These are phyloP conservation scores for Coregonus clupeaformis DNA, from an alignment of 2,113 vertebrate genomes.

Conservation along the genomic window DNA sequence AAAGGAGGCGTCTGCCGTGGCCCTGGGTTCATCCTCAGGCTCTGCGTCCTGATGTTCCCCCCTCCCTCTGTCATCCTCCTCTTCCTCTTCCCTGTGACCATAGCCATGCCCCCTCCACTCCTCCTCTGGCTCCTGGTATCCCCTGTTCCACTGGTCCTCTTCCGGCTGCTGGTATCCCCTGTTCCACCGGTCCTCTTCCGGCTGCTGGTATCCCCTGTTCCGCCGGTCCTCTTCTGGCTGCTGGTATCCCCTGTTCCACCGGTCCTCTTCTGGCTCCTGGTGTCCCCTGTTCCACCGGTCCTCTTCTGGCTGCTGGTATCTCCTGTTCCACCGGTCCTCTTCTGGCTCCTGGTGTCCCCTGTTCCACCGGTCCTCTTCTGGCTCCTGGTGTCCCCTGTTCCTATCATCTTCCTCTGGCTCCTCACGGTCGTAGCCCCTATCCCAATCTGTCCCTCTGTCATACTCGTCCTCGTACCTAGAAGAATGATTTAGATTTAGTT, in stretches of 20 bases:
- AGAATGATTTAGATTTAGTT: background rate
- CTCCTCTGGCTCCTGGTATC: slow-evolving; percentile 1
- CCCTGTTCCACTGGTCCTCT: slow-evolving; percentile 20
- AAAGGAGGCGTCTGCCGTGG: slow-evolving; percentile 84
- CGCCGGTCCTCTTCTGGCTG: background rate
- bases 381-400: slow-evolving; percentile 1
- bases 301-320: slow-evolving; percentile 57
- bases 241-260: background rate
- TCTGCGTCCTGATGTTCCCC: slow-evolving; percentile 58
- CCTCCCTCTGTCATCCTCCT: slow-evolving; percentile 52
- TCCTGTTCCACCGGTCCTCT: slow-evolving; percentile 23
- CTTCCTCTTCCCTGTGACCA: slow-evolving; percentile 48
- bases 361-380: background rate
- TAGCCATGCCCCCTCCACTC: background rate
- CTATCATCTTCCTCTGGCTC: slow-evolving; percentile 55
- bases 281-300: background rate
- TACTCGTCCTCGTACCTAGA: slow-evolving; percentile 63
- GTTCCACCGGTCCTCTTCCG: slow-evolving; percentile 36
- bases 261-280: background rate
- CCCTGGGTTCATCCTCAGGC: slow-evolving; percentile 71
- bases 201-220: background rate
- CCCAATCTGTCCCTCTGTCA: slow-evolving; percentile 62
- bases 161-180: slow-evolving; percentile 64
- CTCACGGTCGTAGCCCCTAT: slow-evolving; percentile 51
- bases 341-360: background rate